Evolutionary conservation across 2,797 vertebrate genomes (phyloP), one percentile per base, ranked within the genome.

Genomic region (Epinephelus coioides): DNA sequence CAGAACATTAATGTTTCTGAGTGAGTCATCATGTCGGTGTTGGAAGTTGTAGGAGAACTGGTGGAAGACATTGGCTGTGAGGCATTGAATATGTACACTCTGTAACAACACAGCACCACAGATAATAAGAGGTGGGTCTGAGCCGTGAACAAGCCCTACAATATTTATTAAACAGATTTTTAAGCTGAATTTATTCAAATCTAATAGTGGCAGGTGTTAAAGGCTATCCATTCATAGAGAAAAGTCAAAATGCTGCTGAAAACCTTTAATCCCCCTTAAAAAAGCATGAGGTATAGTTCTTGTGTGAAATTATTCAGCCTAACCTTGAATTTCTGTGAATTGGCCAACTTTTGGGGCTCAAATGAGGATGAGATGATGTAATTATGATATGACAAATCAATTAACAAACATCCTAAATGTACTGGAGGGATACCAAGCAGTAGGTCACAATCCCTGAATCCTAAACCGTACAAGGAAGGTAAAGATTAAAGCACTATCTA

Each of bases 401-500:
- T 78, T 38, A 76, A 49, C 30, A 77, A 30, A 70, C 34, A 64
- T 17, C 38, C 6, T 40, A 49, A 65, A 79, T 54, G 40, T 72
- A 49, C 25, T 46, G 47, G 43, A 9, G 38, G 38, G 72, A 27
- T 40, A 57, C 23, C 30, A 72, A 73, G 49, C 34, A 62, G 47
- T 14, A 67, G 64, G 76, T 89, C 82, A 78, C 27, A 75, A 74
- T 79, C 61, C 66, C 54, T 79, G 69, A 81, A 84, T 85, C 79
- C 73, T 69, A 80, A 86, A 84, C 61, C 65, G 69, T 75, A 79
- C 79, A 70, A 71, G 59, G 81, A 84, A 88, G 79, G 54, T 77
- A 86, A 84, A 85, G 86, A 93, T 91, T 90, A 93, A 88, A 89
- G 87, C 65, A 81, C 82, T 90, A 86, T 90, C 89, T 90, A 87